Evolutionary conservation across 2,888 invertebrate species (phyloP).

Genomic region (Alcis repandata): DNA sequence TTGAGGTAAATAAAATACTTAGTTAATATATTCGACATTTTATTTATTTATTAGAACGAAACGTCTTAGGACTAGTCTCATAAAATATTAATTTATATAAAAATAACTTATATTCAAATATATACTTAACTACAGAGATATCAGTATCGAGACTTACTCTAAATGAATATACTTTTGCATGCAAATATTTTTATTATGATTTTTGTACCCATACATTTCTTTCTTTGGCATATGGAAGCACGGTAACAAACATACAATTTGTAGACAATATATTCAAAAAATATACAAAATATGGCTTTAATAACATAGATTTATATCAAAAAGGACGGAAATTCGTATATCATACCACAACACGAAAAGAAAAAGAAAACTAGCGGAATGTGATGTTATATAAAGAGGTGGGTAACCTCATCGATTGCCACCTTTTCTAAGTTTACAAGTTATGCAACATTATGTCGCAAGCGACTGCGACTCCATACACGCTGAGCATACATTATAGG

Average conservation of each 20-base stretch:
- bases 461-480: conserved; percentile 6
- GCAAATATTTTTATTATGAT: conserved; percentile 61
- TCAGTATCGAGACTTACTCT: conserved; percentile 42
- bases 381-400: conserved; percentile 34
- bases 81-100: conserved; percentile 60
- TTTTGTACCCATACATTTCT: conserved; percentile 77
- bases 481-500: conserved; percentile 29
- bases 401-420: conserved; percentile 31
- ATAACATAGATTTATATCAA: conserved; percentile 39
- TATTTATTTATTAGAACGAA: conserved; percentile 75
- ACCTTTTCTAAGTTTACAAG: conserved; percentile 30
- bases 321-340: conserved; percentile 66
- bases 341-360: conserved; percentile 33
- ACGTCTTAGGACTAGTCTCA: conserved; percentile 79
- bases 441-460: conserved; percentile 32
- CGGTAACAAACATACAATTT: conserved; percentile 48
- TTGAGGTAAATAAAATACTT: conserved; percentile 16
- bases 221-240: conserved; percentile 78
- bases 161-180: conserved; percentile 66
- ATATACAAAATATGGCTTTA: conserved; percentile 59
- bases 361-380: conserved; percentile 21
- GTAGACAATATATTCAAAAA: conserved; percentile 46
- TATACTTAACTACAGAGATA: conserved; percentile 48
- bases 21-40: conserved; percentile 49
- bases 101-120: conserved; percentile 60